These are phyloP conservation scores for Platygyra sinensis DNA, from an alignment of 64 coral and sea anemone genomes.

Conservation along the genomic window DNA sequence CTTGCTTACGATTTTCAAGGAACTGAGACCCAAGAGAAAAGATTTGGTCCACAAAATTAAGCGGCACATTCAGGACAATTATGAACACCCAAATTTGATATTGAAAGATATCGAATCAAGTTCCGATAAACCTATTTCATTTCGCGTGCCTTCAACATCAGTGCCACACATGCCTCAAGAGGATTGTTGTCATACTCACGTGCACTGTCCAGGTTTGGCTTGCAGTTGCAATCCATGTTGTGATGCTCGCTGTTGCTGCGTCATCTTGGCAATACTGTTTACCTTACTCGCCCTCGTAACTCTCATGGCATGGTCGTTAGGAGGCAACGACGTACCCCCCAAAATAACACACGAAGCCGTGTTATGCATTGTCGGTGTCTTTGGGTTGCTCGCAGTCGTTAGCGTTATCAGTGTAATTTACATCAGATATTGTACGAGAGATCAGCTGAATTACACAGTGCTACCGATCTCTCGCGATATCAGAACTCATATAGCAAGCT, in stretches of 20 bases:
- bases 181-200: background rate
- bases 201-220: background rate
- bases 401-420: background rate
- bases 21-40: constrained; percentile 52
- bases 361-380: background rate
- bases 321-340: background rate
- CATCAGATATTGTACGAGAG: background rate
- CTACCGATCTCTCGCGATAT: background rate
- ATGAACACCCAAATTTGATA: background rate
- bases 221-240: constrained; percentile 9
- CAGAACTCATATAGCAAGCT: background rate
- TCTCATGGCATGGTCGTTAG: background rate
- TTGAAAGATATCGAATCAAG: background rate
- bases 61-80: constrained; percentile 24
- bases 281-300: background rate
- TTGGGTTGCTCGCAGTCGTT: background rate
- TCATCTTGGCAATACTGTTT: background rate
- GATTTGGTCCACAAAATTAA: constrained; percentile 67
- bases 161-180: background rate
- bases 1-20: constrained; percentile 50
- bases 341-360: background rate
- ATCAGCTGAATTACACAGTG: background rate
- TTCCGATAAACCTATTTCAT: too few relatives aligned
- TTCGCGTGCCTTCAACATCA: background rate
- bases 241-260: background rate